phyloP scores from a whole-genome alignment of 2,888 invertebrate species.

The Ochropleura leucogaster region DNA sequence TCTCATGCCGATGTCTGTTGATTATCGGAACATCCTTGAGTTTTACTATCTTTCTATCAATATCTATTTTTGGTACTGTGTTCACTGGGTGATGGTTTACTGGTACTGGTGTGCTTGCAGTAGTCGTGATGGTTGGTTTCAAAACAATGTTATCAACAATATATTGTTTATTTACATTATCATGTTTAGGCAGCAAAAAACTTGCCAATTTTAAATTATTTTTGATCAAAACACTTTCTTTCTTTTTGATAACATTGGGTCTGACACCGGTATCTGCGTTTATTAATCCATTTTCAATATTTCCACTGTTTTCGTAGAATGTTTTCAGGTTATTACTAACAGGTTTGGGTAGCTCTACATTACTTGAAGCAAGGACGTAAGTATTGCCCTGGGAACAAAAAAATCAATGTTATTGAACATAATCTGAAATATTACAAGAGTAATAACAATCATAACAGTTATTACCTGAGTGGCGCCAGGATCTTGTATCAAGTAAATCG shows the following conservation, averaged over 20 bases:
- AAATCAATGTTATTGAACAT: slow-evolving; percentile 40
- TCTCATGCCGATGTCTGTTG: slow-evolving; percentile 71
- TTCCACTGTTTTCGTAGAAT: slow-evolving; percentile 88
- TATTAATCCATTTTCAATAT: slow-evolving; percentile 80
- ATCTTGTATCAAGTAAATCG: slow-evolving; percentile 86
- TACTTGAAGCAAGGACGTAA: slow-evolving; percentile 79
- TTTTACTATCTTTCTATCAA: slow-evolving; percentile 84
- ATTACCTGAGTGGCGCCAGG: slow-evolving; percentile 85
- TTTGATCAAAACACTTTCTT: slow-evolving; percentile 75
- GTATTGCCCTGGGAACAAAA: slow-evolving; percentile 80
- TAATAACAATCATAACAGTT: slow-evolving; percentile 63
- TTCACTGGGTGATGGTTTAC: slow-evolving; percentile 67
- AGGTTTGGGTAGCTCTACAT: slow-evolving; percentile 76
- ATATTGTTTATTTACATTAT: slow-evolving; percentile 75
- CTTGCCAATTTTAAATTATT: slow-evolving; percentile 86
- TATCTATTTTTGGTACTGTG: slow-evolving; percentile 79
- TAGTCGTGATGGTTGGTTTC: slow-evolving; percentile 75
- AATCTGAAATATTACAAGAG: slow-evolving; percentile 37
- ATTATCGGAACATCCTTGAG: slow-evolving; percentile 79
- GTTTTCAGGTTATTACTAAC: slow-evolving; percentile 86
- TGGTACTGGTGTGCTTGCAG: slow-evolving; percentile 60
- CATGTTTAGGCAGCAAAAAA: slow-evolving; percentile 83
- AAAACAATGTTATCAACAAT: slow-evolving; percentile 75
- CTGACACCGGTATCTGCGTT: slow-evolving; percentile 71
- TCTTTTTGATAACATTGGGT: slow-evolving; percentile 78